Evolutionary conservation across 2,797 vertebrate species (phyloP), one percentile per base, ranked within the genome.

Genomic region (Ctenochaetus hawaiiensis): DNA sequence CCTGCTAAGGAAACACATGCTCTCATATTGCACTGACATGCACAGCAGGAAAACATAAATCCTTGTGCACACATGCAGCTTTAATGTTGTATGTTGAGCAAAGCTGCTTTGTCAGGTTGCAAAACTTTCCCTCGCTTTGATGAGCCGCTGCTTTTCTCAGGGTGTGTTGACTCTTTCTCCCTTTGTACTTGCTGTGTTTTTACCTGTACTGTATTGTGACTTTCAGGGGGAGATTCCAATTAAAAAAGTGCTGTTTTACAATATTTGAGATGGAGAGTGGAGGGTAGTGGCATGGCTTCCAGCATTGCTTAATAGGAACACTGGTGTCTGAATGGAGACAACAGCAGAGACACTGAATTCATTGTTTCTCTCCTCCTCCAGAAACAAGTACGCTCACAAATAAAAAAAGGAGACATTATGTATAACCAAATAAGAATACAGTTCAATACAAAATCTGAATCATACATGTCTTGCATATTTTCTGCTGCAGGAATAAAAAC

Each of bases 161-260:
- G 30, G 30, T 34, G 30, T 6, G 30, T 34, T 34, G 30, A 34
- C 30, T 34, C 30, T 34, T 44, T 45, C 17, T 18, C 7, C 18
- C 23, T 62, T 70, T 83, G 72, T 77, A 23, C 57, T 39, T 0
- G 1, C 26, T 16, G 56, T 34, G 54, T 82, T 67, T 73, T 58
- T 64, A 34, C 80, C 71, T 63, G 70, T 57, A 79, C 75, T 78
- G 80, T 68, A 58, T 73, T 58, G 83, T 64, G 58, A 77, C 79
- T 62, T 76, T 76, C 47, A 37, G 52, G 70, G 75, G 37, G 67
- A 89, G 64, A 8, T 80, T 82, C 85, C 91, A 92, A 90, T 93
- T 92, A 92, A 58, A 81, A 77, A 39, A 54, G 45, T 54, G 76
- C 87, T 89, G 89, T 90, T 90, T 62, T 80, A 74, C 85, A 82